Base-by-base conservation (phyloP, 2,888 invertebrate species). In the Melanophora roralis region DNA sequence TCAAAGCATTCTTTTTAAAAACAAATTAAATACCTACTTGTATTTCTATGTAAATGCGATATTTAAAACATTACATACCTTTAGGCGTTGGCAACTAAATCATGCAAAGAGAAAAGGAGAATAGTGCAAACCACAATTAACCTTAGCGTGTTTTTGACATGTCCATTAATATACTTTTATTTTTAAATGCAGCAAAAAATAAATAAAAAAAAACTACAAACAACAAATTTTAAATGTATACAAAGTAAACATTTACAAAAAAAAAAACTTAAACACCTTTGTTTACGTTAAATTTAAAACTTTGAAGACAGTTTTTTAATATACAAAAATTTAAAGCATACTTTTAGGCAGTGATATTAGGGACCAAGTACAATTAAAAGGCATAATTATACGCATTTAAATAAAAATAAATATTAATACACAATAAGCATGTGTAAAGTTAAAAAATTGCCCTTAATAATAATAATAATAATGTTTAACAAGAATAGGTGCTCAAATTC, bases 101-200 rank as follows among this genome's bases (percentile, higher is more conserved):
- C 57, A 64, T 64, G 12, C n/a, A 5, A 1, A 47, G 16, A 8
- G n/a, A 1, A 5, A 40, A 16, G 19, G 9, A 19, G 21, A 9
- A 7, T 9, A 12, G 32, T 1, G 8, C 16, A 19, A 34, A 40
- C 47, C 40, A 53, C 55, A 73, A 49, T 73, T 74, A 64, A 53
- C 51, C 64, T 69, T 78, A 74, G 78, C 78, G 78, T 78, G 78
- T 65, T 64, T 23, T 19, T 9, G 64, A 23, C 62, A 47, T 62
- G 73, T 67, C 38, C 40, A 40, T n/a, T 53, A 49, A 47, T 40
- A 53, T 23, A 9, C 23, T 38, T 40, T 34, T 36, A 23, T 21
- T 12, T 67, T 21, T 11, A 32, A 4, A 49, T 5, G 19, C 4
- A 47, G 47, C 21, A n/a, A 27, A 27, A 65, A 27, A 27, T 6